Conservation (phyloP, 1,140 invertebrate genomes). For the Bacillus rossius region DNA sequence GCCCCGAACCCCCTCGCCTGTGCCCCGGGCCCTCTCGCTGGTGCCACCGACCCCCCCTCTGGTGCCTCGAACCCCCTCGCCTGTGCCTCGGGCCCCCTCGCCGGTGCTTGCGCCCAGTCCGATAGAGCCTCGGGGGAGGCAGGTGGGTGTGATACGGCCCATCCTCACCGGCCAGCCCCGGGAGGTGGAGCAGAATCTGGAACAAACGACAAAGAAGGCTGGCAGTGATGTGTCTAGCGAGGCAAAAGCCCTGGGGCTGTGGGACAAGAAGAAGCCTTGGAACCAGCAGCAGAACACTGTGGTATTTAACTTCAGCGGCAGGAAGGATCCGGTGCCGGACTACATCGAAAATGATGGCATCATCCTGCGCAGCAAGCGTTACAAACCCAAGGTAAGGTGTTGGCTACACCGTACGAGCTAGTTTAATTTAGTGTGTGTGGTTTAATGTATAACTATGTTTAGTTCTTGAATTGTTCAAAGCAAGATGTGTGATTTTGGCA, state of each 20-base stretch:
- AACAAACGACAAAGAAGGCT: conserved; percentile 47
- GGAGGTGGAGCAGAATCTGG: conserved; percentile 63
- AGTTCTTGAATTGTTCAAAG: no score
- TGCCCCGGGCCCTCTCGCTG: conserved; percentile 18
- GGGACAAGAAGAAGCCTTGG: conserved; percentile 47
- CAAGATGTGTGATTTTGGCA: no score
- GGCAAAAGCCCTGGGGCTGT: conserved; percentile 37
- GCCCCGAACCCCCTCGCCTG: conserved; percentile 22
- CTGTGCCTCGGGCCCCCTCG: conserved; percentile 30
- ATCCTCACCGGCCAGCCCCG: conserved; percentile 32
- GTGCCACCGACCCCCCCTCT: conserved; percentile 14
- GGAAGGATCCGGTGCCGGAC: conserved; percentile 73
- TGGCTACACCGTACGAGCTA: no score
- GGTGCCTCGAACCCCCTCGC: conserved; percentile 30
- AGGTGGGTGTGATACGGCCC: conserved; percentile 55
- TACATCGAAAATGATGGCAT: conserved; percentile 86
- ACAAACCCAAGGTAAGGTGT: conserved; percentile 61
- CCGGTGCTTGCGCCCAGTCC: conserved; percentile 25
- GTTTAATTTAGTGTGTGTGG: no score
- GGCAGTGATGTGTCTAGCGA: conserved; percentile 7
- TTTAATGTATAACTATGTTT: no score
- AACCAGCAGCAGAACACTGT: conserved; percentile 59
- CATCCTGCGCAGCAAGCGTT: conserved; percentile 57
- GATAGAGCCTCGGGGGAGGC: conserved; percentile 41
- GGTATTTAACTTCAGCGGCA: conserved; percentile 81